These are phyloP conservation scores for Adelosebastes latens DNA, from an alignment of 2,797 vertebrate genomes.

Conservation along the genomic window DNA sequence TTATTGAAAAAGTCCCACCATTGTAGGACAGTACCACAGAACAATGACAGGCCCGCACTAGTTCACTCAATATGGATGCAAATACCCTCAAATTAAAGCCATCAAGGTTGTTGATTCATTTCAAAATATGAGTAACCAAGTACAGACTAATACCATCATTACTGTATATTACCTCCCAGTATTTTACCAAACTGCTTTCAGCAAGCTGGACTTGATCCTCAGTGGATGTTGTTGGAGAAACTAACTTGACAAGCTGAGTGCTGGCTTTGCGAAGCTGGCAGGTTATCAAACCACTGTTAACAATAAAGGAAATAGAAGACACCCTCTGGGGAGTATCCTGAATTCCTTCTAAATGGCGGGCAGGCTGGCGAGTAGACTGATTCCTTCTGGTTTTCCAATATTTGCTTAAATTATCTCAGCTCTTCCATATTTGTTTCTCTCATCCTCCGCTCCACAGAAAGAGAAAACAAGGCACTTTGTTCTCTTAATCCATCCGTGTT, in stretches of 20 bases:
- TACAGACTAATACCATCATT: background rate
- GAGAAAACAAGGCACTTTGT: conserved; percentile 79
- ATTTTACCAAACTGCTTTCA: background rate
- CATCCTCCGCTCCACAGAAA: conserved; percentile 33
- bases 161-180: background rate
- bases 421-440: background rate
- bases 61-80: background rate
- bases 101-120: background rate
- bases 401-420: background rate
- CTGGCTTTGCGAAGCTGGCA: conserved; percentile 26
- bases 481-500: conserved; percentile 48
- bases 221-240: background rate
- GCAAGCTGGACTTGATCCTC: background rate
- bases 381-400: conserved; percentile 12
- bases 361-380: background rate
- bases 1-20: background rate
- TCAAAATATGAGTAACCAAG: background rate
- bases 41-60: background rate
- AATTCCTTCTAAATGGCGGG: conserved; percentile 13
- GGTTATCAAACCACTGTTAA: background rate
- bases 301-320: conserved; percentile 4
- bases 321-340: background rate
- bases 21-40: background rate
- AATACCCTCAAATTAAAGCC: background rate
- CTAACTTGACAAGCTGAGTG: background rate